Base-by-base conservation (phyloP, 2,113 vertebrate genomes). In the Cryptotis parvus region DNA sequence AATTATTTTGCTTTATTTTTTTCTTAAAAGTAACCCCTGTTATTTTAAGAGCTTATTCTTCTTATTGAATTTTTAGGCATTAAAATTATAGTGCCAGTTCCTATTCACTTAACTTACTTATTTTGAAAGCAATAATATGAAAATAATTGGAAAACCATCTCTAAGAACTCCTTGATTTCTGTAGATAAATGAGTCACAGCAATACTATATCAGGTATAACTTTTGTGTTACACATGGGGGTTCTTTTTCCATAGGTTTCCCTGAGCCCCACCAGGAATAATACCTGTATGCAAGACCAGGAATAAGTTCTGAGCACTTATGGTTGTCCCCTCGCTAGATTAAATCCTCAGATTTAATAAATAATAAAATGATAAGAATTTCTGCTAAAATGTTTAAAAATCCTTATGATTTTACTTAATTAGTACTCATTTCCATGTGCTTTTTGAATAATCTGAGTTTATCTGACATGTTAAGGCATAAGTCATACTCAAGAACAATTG, bases 21-120 rank as follows among this genome's bases (percentile, higher is more conserved):
- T n/a, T n/a, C n/a, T n/a, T n/a, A n/a, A n/a, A n/a, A n/a, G n/a
- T n/a, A n/a, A n/a, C n/a, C n/a, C n/a, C n/a, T n/a, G 55, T 29
- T 93, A 95, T 12, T 66, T 90, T 74, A 91, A 72, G 76, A 79
- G 75, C 37, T 93, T 93, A 86, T 29, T 79, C 89, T 75, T 85
- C 22, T 6, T 4, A 69, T 82, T 20, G 89, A 93, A 55, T 12
- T 52, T 87, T 92, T 82, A 65, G 11, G 89, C 10, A 6, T 82
- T 81, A 43, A 91, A 80, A 77, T 58, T 58, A 66, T 45, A 94
- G 37, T 31, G 11, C 1, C 11, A 35, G 9, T 91, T 11, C 87
- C 69, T 92, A 10, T 78, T 91, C 84, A 29, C 24, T 92, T 73
- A 89, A 61, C 4, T 45, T 78, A 74, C 66, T 81, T 90, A 74